Evolutionary conservation across 2,888 invertebrate species (phyloP).

Genomic region (Atrina japonica): DNA sequence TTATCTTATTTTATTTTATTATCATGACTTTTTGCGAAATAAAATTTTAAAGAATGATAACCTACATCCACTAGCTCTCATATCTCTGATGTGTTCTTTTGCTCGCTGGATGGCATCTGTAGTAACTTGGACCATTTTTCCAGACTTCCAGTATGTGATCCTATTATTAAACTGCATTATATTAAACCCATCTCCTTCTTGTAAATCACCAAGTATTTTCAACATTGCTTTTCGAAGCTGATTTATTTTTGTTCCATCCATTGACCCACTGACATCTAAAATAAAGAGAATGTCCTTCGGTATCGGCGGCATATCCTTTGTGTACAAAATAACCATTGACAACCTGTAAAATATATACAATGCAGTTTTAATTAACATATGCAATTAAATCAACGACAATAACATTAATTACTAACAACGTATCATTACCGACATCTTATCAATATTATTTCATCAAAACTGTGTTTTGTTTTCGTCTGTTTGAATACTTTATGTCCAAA

Average conservation of each 20-base stretch:
- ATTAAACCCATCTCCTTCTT: constrained; percentile 58
- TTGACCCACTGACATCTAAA: constrained; percentile 88
- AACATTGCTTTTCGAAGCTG: constrained; percentile 82
- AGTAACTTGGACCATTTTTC: constrained; percentile 28
- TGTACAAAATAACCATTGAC: constrained; percentile 88
- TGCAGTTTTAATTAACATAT: too few species aligned
- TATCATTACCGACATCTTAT: too few species aligned
- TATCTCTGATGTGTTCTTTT: constrained; percentile 22
- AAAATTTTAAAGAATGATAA: not conserved
- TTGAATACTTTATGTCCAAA: too few species aligned
- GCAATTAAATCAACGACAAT: too few species aligned
- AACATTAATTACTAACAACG: too few species aligned
- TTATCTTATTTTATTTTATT: too few species aligned
- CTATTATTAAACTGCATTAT: constrained; percentile 49
- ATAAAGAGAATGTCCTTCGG: constrained; percentile 87
- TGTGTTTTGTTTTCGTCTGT: too few species aligned
- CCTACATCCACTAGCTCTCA: constrained; percentile 44
- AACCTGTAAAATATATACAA: constrained; percentile 71
- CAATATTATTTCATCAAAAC: too few species aligned
- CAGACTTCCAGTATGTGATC: constrained; percentile 34
- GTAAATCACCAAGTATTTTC: constrained; percentile 50
- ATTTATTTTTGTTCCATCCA: constrained; percentile 86
- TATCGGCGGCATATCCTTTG: constrained; percentile 75
- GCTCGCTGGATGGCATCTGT: constrained; percentile 29
- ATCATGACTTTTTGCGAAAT: too few species aligned